Evolutionary conservation across 2,113 vertebrate species (phyloP).

Genomic region (Sialia sialis): DNA sequence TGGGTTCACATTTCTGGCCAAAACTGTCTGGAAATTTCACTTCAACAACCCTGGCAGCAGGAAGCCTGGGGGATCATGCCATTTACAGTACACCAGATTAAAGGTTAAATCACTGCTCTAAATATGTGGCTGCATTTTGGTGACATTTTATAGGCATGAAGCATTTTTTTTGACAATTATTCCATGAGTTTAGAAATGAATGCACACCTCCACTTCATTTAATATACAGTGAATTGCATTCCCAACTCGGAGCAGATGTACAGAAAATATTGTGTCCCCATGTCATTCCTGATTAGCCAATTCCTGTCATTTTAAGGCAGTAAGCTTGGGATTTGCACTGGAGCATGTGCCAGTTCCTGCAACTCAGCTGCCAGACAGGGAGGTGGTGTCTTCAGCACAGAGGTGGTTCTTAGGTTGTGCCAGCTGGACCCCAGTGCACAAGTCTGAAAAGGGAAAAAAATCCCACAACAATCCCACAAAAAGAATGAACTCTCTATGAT

Average conservation of each 20-base stretch:
- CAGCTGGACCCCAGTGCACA: neutral
- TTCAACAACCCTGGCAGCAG: neutral
- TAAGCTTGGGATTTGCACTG: neutral
- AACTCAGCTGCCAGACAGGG: neutral
- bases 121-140: neutral
- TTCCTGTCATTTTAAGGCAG: neutral
- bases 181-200: neutral
- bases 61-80: neutral
- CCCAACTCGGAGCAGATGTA: neutral
- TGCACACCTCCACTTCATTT: slow-evolving; percentile 1
- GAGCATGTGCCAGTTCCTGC: neutral
- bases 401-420: neutral
- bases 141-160: neutral
- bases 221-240: neutral
- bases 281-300: neutral
- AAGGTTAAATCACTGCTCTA: neutral
- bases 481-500: neutral
- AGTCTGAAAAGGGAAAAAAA: neutral
- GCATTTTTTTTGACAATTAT: neutral
- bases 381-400: neutral
- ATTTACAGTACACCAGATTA: neutral
- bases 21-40: neutral
- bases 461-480: accelerated
- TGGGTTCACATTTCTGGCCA: neutral
- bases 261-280: neutral